These are phyloP conservation scores for Coptotermes formosanus DNA, from an alignment of 1,140 invertebrate genomes.

Conservation along the genomic window DNA sequence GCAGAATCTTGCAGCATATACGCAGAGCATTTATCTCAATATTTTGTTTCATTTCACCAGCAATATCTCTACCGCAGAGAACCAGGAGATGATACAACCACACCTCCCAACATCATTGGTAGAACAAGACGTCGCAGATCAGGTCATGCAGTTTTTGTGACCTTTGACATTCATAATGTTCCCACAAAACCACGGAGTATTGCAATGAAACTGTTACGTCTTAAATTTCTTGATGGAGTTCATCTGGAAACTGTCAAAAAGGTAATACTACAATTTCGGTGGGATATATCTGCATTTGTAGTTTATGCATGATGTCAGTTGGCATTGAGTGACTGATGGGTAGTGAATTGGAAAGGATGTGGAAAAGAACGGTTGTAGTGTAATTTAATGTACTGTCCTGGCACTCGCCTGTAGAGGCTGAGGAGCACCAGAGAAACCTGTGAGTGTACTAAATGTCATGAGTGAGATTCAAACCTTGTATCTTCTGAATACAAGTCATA, in stretches of 20 bases:
- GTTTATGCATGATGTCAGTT: too few species aligned
- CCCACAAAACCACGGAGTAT: slow-evolving; percentile 54
- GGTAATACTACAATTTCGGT: slow-evolving; percentile 9
- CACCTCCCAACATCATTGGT: slow-evolving; percentile 51
- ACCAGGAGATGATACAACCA: slow-evolving; percentile 39
- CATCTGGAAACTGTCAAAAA: slow-evolving; percentile 54
- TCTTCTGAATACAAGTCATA: too few species aligned
- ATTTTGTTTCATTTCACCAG: slow-evolving; percentile 33
- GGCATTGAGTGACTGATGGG: too few species aligned
- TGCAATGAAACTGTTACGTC: slow-evolving; percentile 51
- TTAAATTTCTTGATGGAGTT: slow-evolving; percentile 50
- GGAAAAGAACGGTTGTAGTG: too few species aligned
- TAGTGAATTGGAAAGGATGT: too few species aligned
- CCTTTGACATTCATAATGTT: slow-evolving; percentile 54
- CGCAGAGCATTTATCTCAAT: not conserved
- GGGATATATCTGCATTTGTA: too few species aligned
- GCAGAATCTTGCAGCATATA: too few species aligned
- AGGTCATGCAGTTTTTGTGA: slow-evolving; percentile 55
- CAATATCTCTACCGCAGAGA: slow-evolving; percentile 48
- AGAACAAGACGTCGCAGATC: slow-evolving; percentile 55
- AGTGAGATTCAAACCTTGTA: too few species aligned
- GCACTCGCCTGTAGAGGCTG: too few species aligned
- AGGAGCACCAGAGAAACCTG: too few species aligned
- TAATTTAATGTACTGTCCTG: too few species aligned
- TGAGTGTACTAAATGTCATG: too few species aligned